Conservation (phyloP, 2,888 invertebrate species). For the Galeruca laticollis region DNA sequence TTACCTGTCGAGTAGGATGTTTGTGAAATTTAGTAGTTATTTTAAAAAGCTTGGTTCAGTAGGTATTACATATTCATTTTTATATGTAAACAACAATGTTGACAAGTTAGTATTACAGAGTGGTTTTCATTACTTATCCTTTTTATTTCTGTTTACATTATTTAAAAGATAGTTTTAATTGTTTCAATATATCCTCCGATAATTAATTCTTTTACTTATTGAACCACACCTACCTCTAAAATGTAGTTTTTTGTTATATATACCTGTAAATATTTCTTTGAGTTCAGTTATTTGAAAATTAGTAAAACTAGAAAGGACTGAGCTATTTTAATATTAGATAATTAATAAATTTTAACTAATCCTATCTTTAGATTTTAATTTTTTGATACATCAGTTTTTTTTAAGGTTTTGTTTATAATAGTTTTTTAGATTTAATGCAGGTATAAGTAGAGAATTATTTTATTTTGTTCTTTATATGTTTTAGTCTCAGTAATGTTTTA, state of each 20-base stretch:
- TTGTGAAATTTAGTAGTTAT: conserved; percentile 12
- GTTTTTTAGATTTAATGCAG: background rate
- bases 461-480: conserved; percentile 4
- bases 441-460: background rate
- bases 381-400: background rate
- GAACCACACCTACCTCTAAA: conserved; percentile 15
- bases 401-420: background rate
- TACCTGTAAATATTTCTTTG: background rate
- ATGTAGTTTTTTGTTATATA: conserved; percentile 9
- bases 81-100: conserved; percentile 17
- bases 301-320: background rate
- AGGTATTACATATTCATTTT: conserved; percentile 12
- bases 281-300: background rate
- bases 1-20: conserved; percentile 5
- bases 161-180: conserved; percentile 9
- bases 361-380: background rate
- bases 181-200: conserved; percentile 2
- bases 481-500: background rate
- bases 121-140: conserved; percentile 6
- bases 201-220: conserved; percentile 3
- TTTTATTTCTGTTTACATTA: conserved; percentile 5
- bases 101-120: conserved; percentile 13
- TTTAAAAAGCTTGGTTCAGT: conserved; percentile 14
- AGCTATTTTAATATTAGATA: background rate
- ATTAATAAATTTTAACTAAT: background rate